These are phyloP conservation scores for Drosophila mimetica DNA, from an alignment of 2,888 invertebrate species.

Conservation along the genomic window DNA sequence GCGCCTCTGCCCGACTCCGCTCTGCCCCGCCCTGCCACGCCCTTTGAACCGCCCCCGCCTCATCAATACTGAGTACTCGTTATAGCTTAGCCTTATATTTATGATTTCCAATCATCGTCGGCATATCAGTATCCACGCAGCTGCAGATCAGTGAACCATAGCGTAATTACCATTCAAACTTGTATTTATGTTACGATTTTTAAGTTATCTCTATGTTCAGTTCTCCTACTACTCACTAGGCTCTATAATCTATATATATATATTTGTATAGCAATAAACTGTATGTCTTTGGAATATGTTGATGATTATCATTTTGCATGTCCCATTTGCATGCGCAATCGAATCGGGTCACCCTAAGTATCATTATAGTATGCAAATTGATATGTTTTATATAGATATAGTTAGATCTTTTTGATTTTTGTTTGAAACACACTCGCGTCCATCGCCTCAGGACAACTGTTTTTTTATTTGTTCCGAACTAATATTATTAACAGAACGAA, in stretches of 20 bases:
- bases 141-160: constrained; percentile 39
- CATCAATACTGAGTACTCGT: constrained; percentile 50
- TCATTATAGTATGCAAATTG: constrained; percentile 52
- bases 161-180: constrained; percentile 36
- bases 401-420: constrained; percentile 60
- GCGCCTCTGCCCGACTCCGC: constrained; percentile 20
- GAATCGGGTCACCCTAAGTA: constrained; percentile 47
- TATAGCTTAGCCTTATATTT: constrained; percentile 51
- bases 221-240: constrained; percentile 17
- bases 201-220: constrained; percentile 37
- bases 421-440: constrained; percentile 53
- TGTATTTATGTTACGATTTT: constrained; percentile 24
- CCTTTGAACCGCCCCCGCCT: constrained; percentile 35
- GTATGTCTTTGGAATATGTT: constrained; percentile 47
- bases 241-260: too few relatives aligned
- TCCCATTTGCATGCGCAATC: constrained; percentile 56
- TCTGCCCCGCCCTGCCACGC: constrained; percentile 35
- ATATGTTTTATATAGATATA: constrained; percentile 2
- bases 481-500: constrained; percentile 84
- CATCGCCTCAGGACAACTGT: constrained; percentile 49
- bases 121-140: constrained; percentile 26
- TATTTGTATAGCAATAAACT: constrained; percentile 23
- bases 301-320: constrained; percentile 59
- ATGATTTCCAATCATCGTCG: constrained; percentile 44
- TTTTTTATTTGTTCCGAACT: constrained; percentile 80